Evolutionary conservation across 2,888 invertebrate species (phyloP), one percentile per base, ranked within the genome.

Genomic region (Eupithecia subfuscata): DNA sequence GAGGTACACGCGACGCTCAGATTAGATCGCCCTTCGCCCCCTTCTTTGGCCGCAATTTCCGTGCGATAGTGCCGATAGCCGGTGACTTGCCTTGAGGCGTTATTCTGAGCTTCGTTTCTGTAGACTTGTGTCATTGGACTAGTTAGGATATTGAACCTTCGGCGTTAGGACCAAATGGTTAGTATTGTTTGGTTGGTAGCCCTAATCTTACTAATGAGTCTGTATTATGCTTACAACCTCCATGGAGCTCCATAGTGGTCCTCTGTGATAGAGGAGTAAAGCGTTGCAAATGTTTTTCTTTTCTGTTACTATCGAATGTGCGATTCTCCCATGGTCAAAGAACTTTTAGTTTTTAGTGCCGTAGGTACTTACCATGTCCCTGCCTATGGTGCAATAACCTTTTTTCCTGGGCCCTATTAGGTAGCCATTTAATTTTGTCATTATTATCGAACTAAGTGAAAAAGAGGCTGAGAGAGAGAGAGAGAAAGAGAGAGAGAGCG

Each of bases 21-120:
- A 93, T 94, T 93, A 93, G 86, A 94, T 94, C 92, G 89, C 73
- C 74, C 74, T 87, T 87, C 88, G 70, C 84, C 88, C 89, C 88
- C 87, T 86, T 90, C 88, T 87, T 87, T 85, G 89, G 88, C 88
- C 87, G 91, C 92, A 93, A 94, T 92, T 93, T 93, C 93, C 93
- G 93, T 82, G 84, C 84, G 84, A 88, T 89, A 88, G 85, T 83
- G 80, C 86, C 85, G 87, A 91, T 91, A 90, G 85, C 85, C 85
- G 79, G 83, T 83, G 86, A 71, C 87, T 86, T 83, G 83, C 81
- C 82, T 80, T 81, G 70, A 69, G 79, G 74, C 63, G 76, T 75
- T 85, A 83, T 74, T 77, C 74, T 74, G 64, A 40, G 43, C 37
- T 67, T 68, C 25, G 68, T 45, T 68, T 68, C 68, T 45, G 14